Evolutionary conservation across 1,140 invertebrate genomes (phyloP).

Genomic region (Papilio helenus): DNA sequence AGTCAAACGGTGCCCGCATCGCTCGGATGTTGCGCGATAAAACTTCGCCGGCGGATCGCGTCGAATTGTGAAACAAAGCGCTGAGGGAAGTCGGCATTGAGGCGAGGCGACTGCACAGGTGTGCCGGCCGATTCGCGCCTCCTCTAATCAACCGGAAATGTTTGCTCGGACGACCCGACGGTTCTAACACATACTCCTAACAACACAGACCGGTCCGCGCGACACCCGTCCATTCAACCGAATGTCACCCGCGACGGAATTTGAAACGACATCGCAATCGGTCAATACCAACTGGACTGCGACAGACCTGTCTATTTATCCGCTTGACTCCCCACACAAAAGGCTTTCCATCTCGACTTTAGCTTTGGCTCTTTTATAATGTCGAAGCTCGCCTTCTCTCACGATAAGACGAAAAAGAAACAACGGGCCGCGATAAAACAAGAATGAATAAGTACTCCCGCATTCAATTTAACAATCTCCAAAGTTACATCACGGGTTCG

Average conservation of each 20-base stretch:
- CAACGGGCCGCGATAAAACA: constrained; percentile 48
- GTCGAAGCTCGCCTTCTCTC: constrained; percentile 19
- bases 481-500: constrained; percentile 59
- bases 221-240: constrained; percentile 52
- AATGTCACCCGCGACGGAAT: constrained; percentile 55
- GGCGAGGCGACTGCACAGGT: constrained; percentile 65
- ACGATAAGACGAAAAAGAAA: constrained; percentile 47
- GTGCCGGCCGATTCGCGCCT: constrained; percentile 61
- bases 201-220: constrained; percentile 47
- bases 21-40: constrained; percentile 61
- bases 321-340: constrained; percentile 46
- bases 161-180: constrained; percentile 63
- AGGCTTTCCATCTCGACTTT: constrained; percentile 43
- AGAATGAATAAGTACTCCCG: constrained; percentile 58
- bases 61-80: constrained; percentile 69
- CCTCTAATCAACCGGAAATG: constrained; percentile 78
- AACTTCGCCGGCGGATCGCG: constrained; percentile 60
- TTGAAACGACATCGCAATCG: constrained; percentile 54
- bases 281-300: constrained; percentile 51
- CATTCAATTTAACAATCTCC: constrained; percentile 67
- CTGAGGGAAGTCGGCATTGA: constrained; percentile 62
- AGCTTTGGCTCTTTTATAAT: constrained; percentile 37
- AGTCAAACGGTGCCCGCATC: constrained; percentile 67
- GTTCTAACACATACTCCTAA: constrained; percentile 47
- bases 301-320: constrained; percentile 47